Conservation (phyloP, 2,113 vertebrate genomes). For the Catagonus wagneri region DNA sequence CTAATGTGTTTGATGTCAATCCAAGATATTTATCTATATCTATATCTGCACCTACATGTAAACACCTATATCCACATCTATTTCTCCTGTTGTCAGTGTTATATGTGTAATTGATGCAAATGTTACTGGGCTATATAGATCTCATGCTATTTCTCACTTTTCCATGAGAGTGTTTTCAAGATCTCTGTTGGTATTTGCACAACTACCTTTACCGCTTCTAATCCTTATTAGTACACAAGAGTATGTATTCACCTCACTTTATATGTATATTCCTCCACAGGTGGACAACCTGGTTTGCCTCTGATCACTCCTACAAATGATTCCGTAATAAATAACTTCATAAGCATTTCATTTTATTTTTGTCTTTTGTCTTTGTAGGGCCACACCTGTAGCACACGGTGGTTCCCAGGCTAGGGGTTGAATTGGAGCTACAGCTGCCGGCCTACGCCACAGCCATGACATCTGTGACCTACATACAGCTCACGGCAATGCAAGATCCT, state of each 20-base stretch:
- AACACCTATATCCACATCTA: background rate
- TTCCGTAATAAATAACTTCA: slow-evolving; percentile 27
- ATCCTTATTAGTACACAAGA: no score
- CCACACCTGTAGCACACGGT: no score
- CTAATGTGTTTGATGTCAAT: slow-evolving; percentile 22
- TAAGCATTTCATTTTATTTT: no score
- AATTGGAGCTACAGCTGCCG: no score
- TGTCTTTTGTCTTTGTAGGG: no score
- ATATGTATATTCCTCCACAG: background rate
- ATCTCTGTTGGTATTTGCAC: slow-evolving; percentile 39
- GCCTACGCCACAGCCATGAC: no score
- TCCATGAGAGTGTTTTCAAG: slow-evolving; percentile 15
- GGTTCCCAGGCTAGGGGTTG: no score
- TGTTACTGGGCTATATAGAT: background rate
- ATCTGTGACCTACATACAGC: no score
- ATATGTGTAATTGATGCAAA: background rate
- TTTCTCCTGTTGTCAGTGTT: background rate
- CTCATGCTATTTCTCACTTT: slow-evolving; percentile 4
- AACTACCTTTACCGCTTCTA: slow-evolving; percentile 1
- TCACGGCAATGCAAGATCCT: no score
- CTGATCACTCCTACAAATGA: background rate
- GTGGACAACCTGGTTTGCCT: background rate
- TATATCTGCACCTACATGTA: background rate
- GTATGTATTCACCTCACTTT: no score
- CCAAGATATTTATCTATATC: background rate